phyloP scores from a whole-genome alignment of 1,140 invertebrate genomes.

The Pantala flavescens region DNA sequence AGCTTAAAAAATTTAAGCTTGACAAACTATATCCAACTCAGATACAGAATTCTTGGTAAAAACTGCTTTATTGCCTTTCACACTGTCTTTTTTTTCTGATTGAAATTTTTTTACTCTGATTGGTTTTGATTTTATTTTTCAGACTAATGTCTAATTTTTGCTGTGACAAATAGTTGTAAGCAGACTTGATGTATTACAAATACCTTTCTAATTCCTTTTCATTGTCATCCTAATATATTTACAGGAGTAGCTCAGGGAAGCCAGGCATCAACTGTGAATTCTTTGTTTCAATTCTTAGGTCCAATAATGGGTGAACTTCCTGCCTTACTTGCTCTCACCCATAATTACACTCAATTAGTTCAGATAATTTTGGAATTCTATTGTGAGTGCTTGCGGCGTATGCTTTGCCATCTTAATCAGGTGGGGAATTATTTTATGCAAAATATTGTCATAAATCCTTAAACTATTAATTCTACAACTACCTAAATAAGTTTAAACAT shows the following conservation, averaged over 20 bases:
- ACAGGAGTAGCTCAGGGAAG: conserved; percentile 48
- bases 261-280: conserved; percentile 43
- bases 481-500: too few species aligned
- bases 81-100: too few species aligned
- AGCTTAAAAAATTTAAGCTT: too few species aligned
- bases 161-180: too few species aligned
- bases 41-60: too few species aligned
- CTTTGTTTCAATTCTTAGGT: conserved; percentile 52
- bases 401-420: conserved; percentile 52
- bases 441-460: neutral
- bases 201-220: conserved; percentile 1
- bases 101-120: too few species aligned
- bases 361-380: conserved; percentile 67
- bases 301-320: conserved; percentile 54
- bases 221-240: conserved; percentile 19
- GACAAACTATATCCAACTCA: too few species aligned
- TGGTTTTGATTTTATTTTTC: too few species aligned
- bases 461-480: too few species aligned
- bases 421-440: conserved; percentile 30
- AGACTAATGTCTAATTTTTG: too few species aligned
- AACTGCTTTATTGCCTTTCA: too few species aligned
- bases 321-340: conserved; percentile 57
- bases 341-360: conserved; percentile 72
- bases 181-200: too few species aligned
- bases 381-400: conserved; percentile 53